phyloP scores from a whole-genome alignment of 1,140 invertebrate genomes.

The Drosophila pruinosa region DNA sequence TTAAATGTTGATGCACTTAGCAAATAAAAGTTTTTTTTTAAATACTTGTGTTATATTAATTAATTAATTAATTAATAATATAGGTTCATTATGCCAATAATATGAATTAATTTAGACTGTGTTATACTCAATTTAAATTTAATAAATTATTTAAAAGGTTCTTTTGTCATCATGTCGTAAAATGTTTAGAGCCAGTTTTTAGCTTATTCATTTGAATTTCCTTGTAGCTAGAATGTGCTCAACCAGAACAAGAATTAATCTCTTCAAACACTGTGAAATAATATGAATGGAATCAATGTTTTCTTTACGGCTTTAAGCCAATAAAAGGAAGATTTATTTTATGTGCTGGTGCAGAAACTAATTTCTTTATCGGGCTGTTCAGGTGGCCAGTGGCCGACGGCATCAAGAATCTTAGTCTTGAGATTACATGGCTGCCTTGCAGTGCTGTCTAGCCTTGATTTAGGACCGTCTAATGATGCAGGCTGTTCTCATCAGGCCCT shows the following conservation, averaged over 20 bases:
- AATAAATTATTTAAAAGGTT: too few relatives aligned
- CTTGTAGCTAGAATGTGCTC: neutral
- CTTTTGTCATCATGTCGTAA: too few relatives aligned
- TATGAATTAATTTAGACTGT: neutral
- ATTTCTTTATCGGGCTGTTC: neutral
- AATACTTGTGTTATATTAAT: too few relatives aligned
- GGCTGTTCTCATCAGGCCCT: neutral
- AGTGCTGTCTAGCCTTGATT: constrained; percentile 3
- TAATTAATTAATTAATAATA: neutral
- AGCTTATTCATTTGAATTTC: neutral
- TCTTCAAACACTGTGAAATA: neutral
- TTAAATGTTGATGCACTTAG: neutral
- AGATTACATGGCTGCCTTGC: neutral
- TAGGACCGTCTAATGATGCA: constrained; percentile 29
- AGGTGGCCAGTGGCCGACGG: neutral
- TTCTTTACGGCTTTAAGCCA: neutral
- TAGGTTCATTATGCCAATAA: too few relatives aligned
- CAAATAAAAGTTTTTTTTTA: neutral
- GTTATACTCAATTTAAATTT: neutral
- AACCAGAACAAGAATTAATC: neutral
- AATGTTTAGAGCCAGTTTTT: too few relatives aligned
- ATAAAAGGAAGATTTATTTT: neutral
- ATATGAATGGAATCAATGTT: neutral
- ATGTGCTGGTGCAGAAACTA: neutral
- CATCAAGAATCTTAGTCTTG: too few relatives aligned